Conservation (phyloP, 2,113 vertebrate genomes). For the Sterna hirundo region DNA sequence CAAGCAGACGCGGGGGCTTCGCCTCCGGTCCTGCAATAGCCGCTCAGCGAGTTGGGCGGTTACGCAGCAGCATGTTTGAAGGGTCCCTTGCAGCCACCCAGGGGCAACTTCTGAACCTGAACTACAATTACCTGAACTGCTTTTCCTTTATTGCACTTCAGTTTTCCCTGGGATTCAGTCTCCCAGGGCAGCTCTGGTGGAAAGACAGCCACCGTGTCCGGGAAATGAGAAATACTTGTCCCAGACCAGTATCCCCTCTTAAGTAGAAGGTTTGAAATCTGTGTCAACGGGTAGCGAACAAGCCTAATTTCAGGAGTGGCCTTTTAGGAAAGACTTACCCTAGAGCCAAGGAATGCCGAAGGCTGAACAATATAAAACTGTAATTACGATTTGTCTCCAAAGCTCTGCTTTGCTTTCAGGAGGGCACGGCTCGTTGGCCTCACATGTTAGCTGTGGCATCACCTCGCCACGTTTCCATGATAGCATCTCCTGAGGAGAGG, state of each 20-base stretch:
- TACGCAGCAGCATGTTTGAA: background rate
- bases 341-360: background rate
- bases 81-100: background rate
- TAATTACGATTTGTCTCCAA: background rate
- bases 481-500: background rate
- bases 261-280: background rate
- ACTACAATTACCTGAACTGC: background rate
- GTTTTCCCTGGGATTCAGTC: background rate
- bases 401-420: background rate
- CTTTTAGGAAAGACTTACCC: background rate
- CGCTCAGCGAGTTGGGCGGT: accelerated
- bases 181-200: background rate
- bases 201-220: background rate
- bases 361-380: accelerated
- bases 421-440: accelerated
- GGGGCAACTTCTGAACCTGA: background rate
- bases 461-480: accelerated
- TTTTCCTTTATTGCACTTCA: background rate
- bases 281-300: background rate
- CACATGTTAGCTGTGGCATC: accelerated
- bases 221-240: background rate
- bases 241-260: background rate
- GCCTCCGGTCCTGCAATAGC: background rate
- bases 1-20: accelerated
- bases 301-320: background rate